Evolutionary conservation across 2,113 vertebrate genomes (phyloP), one percentile per base, ranked within the genome.

Genomic region (Stigmatopora argus): DNA sequence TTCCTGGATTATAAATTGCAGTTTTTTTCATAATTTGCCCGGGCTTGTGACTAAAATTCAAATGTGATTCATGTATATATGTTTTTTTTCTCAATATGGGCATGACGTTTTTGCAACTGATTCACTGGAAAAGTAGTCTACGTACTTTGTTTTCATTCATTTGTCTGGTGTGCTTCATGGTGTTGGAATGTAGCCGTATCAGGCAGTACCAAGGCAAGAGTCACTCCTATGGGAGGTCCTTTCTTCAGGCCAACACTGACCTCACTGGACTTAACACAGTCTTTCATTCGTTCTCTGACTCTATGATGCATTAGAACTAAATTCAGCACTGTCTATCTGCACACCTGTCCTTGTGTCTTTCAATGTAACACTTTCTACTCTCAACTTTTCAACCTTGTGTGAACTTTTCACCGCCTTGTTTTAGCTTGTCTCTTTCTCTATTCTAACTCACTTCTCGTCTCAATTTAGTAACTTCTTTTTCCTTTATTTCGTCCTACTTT

Each of bases 151-250:
- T 81, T 74, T 56, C 65, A 66, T 71, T 75, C 60, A 72, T 82
- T 70, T 72, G 64, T 57, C 44, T 57, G 31, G 62, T 57, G 62
- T 47, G 76, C 62, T 85, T 87, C 90, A 87, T 79, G 62, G 70
- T 73, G 84, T 68, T 79, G 88, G 89, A 88, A 89, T 89, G 84
- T 49, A 75, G 69, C 78, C 72, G 85, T 88, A 88, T 80, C 83
- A 89, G 84, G 82, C 87, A 71, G 84, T 86, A 86, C 80, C 85
- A 86, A 72, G 82, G 69, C 64, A 71, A 67, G 80, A 79, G 69
- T 76, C 78, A 70, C 67, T 34, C 19, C 35, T 55, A 51, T 47
- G 35, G 69, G 72, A 75, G 62, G 66, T 60, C 67, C 64, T 70
- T 73, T 71, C 72, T 72, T 75, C 73, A 74, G 61, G 62, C 73